Evolutionary conservation across 2,113 vertebrate genomes (phyloP).

Genomic region (Paralichthys olivaceus): DNA sequence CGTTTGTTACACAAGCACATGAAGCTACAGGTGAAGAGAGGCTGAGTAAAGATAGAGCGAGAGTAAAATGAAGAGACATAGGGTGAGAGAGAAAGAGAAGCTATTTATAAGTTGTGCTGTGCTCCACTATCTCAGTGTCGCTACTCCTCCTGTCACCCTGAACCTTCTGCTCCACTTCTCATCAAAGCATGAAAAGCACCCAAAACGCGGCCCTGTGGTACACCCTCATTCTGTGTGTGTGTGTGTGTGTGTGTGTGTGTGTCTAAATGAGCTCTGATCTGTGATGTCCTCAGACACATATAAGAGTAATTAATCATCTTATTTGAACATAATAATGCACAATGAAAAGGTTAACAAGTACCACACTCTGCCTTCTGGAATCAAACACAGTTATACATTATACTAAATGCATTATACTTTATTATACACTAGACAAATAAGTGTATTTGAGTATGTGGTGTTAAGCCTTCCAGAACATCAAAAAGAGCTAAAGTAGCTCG

Average conservation of each 20-base stretch:
- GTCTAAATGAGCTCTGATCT: constrained; percentile 30
- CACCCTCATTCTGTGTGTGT: constrained; percentile 34
- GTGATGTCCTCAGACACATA: constrained; percentile 29
- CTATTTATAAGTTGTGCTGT: constrained; percentile 77
- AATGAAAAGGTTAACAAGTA: no score
- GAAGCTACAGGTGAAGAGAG: constrained; percentile 22
- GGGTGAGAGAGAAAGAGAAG: constrained; percentile 25
- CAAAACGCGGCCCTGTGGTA: constrained; percentile 35
- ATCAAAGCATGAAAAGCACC: constrained; percentile 62
- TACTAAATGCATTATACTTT: constrained; percentile 16
- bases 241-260: constrained; percentile 9
- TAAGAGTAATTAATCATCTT: constrained; percentile 56
- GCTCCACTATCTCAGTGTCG: constrained; percentile 69
- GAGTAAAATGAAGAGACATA: constrained; percentile 34
- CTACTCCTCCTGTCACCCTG: constrained; percentile 57
- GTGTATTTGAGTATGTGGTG: no score
- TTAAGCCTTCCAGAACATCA: constrained; percentile 19
- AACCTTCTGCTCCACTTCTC: constrained; percentile 79
- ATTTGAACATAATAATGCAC: constrained; percentile 48
- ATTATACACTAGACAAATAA: neutral
- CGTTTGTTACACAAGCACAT: neutral
- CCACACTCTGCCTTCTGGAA: constrained; percentile 5
- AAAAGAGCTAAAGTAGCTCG: neutral
- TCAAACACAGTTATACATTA: constrained; percentile 31
- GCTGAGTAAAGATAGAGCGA: constrained; percentile 24